phyloP scores from a whole-genome alignment of 2,797 vertebrate genomes.

The Chlorospingus flavigularis region DNA sequence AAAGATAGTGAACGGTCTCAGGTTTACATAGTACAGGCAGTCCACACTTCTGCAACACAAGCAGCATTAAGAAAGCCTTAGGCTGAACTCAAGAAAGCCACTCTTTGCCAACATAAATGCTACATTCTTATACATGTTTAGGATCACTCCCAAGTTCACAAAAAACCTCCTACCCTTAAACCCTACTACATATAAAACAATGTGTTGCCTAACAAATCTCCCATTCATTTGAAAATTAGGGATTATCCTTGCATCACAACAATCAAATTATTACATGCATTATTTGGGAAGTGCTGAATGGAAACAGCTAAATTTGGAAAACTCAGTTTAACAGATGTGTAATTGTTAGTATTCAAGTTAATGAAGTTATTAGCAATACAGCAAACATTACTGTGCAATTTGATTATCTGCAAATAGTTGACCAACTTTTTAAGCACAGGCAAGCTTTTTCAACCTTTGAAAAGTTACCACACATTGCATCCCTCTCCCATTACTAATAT shows the following conservation, averaged over 20 bases:
- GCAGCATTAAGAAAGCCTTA: neutral
- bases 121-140: neutral
- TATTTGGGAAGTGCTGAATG: constrained; percentile 4
- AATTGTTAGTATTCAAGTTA: constrained; percentile 28
- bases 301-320: neutral
- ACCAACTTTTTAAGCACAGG: neutral
- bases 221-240: neutral
- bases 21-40: neutral
- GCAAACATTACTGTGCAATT: neutral
- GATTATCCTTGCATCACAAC: neutral
- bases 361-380: neutral
- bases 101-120: neutral
- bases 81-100: neutral
- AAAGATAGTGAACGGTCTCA: neutral
- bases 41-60: neutral
- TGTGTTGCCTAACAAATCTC: neutral
- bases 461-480: neutral
- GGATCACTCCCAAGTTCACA: neutral
- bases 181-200: neutral
- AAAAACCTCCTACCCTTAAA: neutral
- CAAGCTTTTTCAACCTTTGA: neutral
- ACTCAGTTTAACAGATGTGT: constrained; percentile 44
- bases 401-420: neutral
- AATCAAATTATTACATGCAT: neutral
- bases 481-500: neutral